Percentiles rank a stretch among this genome's conserved stretches.
These are phyloP conservation scores for Tichodroma muraria DNA, from an alignment of 2,113 vertebrate species.

Conservation along the genomic window DNA sequence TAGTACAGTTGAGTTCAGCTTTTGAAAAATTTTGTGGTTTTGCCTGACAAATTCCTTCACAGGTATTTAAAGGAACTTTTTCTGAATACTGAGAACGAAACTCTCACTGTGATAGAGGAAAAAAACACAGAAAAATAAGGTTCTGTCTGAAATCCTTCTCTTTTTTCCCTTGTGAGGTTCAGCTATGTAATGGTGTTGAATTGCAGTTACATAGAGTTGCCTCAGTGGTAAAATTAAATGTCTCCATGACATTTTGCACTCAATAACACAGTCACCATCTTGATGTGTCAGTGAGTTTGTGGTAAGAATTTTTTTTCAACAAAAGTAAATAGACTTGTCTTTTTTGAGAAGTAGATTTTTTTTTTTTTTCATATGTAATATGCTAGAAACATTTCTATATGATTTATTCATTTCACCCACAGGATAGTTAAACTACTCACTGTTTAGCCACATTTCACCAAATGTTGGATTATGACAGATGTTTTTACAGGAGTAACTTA, in stretches of 20 bases:
- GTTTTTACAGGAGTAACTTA: not conserved
- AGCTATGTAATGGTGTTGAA: not conserved
- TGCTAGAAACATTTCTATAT: not conserved
- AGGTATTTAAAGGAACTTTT: not conserved
- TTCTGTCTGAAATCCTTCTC: not conserved
- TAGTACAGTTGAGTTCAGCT: not conserved
- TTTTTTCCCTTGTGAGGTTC: not conserved
- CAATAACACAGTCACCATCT: not conserved
- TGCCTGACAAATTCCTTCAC: not conserved
- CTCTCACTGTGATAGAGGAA: not conserved
- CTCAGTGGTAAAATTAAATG: not conserved
- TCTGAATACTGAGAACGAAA: not conserved
- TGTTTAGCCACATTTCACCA: not conserved
- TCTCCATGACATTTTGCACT: not conserved
- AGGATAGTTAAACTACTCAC: not conserved
- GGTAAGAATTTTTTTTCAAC: not conserved
- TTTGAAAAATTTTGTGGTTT: not conserved
- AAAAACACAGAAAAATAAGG: not conserved
- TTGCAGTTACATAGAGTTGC: not conserved
- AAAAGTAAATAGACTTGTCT: not conserved
- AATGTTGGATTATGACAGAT: not conserved
- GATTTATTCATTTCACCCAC: not conserved
- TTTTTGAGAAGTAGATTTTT: not conserved
- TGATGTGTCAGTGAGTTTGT: not conserved
- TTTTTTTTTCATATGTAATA: fast-evolving